phyloP scores from a whole-genome alignment of 2,113 vertebrate species.

The Bubo bubo region DNA sequence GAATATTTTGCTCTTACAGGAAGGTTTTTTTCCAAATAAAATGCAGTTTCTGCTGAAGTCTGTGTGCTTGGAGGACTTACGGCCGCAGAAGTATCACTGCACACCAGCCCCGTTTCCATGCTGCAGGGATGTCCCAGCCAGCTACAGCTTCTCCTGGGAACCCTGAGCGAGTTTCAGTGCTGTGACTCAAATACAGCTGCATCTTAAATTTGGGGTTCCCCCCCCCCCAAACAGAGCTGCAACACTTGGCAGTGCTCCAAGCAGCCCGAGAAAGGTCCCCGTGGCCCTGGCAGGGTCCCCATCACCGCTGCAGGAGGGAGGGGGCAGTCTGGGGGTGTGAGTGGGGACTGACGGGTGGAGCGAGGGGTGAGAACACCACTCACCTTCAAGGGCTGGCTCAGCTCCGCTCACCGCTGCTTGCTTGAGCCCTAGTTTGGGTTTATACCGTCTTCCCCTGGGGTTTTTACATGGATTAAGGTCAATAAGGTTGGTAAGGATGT shows the following conservation, averaged over 20 bases:
- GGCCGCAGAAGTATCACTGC: neutral
- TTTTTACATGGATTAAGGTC: neutral
- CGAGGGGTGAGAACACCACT: neutral
- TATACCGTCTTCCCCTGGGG: accelerated
- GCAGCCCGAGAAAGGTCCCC: neutral
- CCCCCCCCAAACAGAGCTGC: neutral
- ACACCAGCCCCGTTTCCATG: neutral
- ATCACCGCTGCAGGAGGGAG: accelerated
- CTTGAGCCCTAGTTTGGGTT: neutral
- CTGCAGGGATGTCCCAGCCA: neutral
- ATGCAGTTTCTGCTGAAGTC: neutral
- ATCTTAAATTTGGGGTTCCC: neutral
- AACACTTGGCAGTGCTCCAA: neutral
- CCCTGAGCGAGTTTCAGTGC: neutral
- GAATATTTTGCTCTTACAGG: neutral
- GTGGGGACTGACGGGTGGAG: neutral
- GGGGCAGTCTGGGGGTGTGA: accelerated
- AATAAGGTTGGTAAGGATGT: neutral
- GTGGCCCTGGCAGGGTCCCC: neutral
- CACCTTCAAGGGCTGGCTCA: neutral
- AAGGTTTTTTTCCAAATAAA: neutral
- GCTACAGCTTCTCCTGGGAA: neutral
- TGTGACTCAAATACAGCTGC: accelerated
- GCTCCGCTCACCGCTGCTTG: neutral
- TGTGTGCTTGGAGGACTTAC: neutral